A percentile compares a stretch with the other conserved stretches of the same genome.
Conservation (phyloP, 2,797 vertebrate species). For the Scleropages formosus region DNA sequence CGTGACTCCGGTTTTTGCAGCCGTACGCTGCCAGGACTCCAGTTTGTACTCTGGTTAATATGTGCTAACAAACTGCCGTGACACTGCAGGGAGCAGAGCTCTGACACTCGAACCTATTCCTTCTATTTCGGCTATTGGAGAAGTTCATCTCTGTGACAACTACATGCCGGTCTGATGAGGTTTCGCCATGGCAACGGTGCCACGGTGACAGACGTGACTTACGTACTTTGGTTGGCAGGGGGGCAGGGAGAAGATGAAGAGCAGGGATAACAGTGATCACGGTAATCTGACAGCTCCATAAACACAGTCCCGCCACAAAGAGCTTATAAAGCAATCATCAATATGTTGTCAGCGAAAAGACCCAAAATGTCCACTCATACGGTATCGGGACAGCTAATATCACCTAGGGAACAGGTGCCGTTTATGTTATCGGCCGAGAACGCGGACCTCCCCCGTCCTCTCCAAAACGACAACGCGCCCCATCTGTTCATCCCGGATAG, state of each 20-base stretch:
- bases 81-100: background rate
- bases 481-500: too few species aligned
- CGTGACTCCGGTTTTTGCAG: background rate
- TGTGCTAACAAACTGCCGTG: too few species aligned
- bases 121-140: background rate
- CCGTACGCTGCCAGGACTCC: too few species aligned
- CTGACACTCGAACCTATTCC: background rate
- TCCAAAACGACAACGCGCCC: too few species aligned
- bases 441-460: too few species aligned
- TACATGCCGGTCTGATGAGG: background rate
- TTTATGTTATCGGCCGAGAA: too few species aligned
- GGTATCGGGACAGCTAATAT: background rate
- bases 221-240: too few species aligned
- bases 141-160: background rate
- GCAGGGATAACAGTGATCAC: background rate
- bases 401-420: background rate
- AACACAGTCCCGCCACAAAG: background rate
- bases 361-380: background rate
- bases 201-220: background rate
- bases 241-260: background rate
- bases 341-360: background rate
- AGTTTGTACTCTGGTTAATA: too few species aligned
- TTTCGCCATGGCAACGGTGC: background rate
- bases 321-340: background rate
- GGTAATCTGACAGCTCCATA: background rate